These are phyloP conservation scores for Vombatus ursinus DNA, from an alignment of 2,113 vertebrate species.

Conservation along the genomic window DNA sequence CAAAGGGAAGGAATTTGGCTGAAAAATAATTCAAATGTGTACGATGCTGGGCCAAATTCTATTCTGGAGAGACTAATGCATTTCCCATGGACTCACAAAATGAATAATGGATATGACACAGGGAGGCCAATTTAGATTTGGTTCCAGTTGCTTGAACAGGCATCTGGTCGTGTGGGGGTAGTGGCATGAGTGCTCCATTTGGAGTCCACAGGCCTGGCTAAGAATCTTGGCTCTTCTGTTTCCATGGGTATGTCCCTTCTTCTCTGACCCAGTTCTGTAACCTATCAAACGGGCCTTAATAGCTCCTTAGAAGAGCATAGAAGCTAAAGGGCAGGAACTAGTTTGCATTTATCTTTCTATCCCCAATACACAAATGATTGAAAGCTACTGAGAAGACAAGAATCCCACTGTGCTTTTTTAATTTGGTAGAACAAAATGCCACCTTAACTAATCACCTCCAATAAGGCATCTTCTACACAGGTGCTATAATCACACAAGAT, in stretches of 20 bases:
- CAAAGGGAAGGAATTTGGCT: background rate
- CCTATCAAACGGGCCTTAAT: background rate
- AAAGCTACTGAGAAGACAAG: background rate
- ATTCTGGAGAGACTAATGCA: background rate
- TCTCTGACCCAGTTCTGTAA: background rate
- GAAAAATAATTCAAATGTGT: background rate
- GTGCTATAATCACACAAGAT: background rate
- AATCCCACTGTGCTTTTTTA: background rate
- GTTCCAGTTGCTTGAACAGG: slow-evolving; percentile 1
- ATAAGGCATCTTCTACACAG: background rate
- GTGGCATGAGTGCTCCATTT: background rate
- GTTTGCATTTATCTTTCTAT: background rate
- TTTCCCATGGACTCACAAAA: background rate
- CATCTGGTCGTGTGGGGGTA: background rate
- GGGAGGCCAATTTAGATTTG: background rate
- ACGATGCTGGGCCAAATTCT: background rate
- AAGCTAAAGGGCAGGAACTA: background rate
- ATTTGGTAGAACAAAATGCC: background rate
- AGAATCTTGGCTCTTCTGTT: background rate
- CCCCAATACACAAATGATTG: background rate
- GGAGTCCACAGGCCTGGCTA: background rate
- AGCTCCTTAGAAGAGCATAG: background rate
- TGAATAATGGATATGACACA: background rate
- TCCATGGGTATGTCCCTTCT: background rate
- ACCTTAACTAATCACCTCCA: background rate